These are phyloP conservation scores for Blomia tropicalis DNA, from an alignment of 2,888 invertebrate genomes.

Conservation along the genomic window DNA sequence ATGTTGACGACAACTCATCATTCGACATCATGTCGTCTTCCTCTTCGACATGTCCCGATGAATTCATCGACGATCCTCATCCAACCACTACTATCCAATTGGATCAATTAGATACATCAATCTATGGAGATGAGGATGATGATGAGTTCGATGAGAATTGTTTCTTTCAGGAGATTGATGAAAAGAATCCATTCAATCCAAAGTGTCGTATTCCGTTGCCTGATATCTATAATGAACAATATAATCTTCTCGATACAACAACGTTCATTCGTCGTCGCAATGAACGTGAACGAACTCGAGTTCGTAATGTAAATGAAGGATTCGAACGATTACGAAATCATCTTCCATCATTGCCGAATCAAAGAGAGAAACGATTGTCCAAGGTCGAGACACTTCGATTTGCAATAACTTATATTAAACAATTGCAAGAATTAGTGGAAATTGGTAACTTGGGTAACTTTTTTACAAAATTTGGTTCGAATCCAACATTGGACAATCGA, in stretches of 20 bases:
- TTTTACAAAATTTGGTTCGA: no score
- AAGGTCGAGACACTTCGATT: conserved; percentile 85
- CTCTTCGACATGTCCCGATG: no score
- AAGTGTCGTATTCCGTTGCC: conserved; percentile 36
- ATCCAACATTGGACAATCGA: no score
- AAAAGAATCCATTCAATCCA: conserved; percentile 34
- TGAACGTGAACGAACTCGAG: conserved; percentile 36
- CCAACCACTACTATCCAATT: no score
- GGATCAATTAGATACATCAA: no score
- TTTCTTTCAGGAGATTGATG: neutral
- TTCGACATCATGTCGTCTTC: no score
- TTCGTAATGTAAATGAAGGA: conserved; percentile 37
- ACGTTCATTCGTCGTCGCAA: conserved; percentile 35
- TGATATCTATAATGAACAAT: conserved; percentile 22
- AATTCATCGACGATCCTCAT: no score
- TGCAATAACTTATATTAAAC: conserved; percentile 85
- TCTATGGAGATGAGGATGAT: no score
- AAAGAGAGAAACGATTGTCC: conserved; percentile 54
- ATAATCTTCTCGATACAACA: conserved; percentile 19
- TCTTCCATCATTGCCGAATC: conserved; percentile 31
- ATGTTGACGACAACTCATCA: no score
- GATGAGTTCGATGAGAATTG: no score
- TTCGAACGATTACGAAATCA: conserved; percentile 34
- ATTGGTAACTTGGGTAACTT: no score
- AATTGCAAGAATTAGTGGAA: conserved; percentile 41